phyloP scores from a whole-genome alignment of 2,113 vertebrate species.

The Oreotragus oreotragus region DNA sequence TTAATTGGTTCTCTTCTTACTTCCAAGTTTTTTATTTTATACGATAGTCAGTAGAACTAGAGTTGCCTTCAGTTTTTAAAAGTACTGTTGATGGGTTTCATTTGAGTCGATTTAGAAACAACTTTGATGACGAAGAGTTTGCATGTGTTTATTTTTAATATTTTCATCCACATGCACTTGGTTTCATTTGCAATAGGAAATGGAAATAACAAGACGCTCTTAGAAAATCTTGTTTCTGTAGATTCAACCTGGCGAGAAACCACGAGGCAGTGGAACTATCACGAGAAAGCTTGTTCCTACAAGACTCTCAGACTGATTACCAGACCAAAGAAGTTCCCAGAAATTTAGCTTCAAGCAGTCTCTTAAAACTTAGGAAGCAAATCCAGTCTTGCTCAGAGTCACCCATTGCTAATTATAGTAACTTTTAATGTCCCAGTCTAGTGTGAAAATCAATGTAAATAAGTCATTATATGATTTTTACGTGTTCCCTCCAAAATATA shows the following conservation, averaged over 20 bases:
- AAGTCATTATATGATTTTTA: constrained; percentile 28
- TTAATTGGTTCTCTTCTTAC: neutral
- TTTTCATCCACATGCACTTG: neutral
- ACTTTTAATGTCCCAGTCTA: constrained; percentile 17
- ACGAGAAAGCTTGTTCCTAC: constrained; percentile 68
- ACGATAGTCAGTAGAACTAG: neutral
- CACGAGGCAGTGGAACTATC: constrained; percentile 68
- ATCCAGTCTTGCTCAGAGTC: constrained; percentile 43
- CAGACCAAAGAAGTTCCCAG: constrained; percentile 55
- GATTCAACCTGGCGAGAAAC: constrained; percentile 61
- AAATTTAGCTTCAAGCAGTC: constrained; percentile 63
- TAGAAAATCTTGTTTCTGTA: constrained; percentile 70
- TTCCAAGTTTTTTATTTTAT: constrained; percentile 2
- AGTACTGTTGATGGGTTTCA: neutral
- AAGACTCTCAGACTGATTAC: constrained; percentile 59
- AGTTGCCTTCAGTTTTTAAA: neutral
- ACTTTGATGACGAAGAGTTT: constrained; percentile 33
- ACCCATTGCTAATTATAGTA: constrained; percentile 62
- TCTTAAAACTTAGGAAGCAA: constrained; percentile 43
- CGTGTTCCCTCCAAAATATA: neutral
- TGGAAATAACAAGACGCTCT: constrained; percentile 64
- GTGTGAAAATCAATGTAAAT: constrained; percentile 13
- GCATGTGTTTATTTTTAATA: constrained; percentile 30
- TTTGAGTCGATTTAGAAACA: constrained; percentile 34
- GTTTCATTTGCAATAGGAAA: constrained; percentile 68